phyloP scores from a whole-genome alignment of 2,113 vertebrate species.

The Aspiorhynchus laticeps region DNA sequence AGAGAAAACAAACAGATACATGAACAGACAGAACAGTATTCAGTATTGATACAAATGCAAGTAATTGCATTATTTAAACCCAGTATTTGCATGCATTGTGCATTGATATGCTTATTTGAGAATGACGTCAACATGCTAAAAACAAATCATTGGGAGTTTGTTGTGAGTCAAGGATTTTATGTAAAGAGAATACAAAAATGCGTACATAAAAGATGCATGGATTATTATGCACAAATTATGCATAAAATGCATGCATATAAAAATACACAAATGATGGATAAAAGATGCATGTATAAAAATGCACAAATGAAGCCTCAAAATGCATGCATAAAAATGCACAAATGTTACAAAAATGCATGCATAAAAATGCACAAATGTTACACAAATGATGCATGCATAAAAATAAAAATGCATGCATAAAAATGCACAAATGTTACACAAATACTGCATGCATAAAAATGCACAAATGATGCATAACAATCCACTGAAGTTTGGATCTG shows the following conservation, averaged over 20 bases:
- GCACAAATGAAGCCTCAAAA: neutral
- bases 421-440: neutral
- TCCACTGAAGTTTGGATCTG: neutral
- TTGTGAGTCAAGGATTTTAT: neutral
- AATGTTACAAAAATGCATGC: neutral
- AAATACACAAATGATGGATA: too few relatives aligned
- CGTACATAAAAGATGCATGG: too few relatives aligned
- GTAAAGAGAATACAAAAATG: neutral
- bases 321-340: neutral
- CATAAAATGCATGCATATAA: neutral
- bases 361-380: too few relatives aligned
- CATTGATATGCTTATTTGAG: neutral
- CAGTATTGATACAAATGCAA: neutral
- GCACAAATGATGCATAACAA: neutral
- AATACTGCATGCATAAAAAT: neutral
- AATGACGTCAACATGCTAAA: too few relatives aligned
- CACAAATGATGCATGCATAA: neutral
- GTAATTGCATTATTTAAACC: neutral
- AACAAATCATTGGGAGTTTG: too few relatives aligned
- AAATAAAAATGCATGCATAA: neutral
- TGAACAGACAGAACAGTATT: neutral
- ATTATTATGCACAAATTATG: too few relatives aligned
- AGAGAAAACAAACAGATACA: conserved; percentile 9
- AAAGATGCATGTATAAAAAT: neutral
- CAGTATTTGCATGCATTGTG: neutral